A percentile compares a stretch with the other conserved stretches of the same genome.
Conservation (phyloP, 1,140 invertebrate species). For the Eupristina koningsbergeri region DNA sequence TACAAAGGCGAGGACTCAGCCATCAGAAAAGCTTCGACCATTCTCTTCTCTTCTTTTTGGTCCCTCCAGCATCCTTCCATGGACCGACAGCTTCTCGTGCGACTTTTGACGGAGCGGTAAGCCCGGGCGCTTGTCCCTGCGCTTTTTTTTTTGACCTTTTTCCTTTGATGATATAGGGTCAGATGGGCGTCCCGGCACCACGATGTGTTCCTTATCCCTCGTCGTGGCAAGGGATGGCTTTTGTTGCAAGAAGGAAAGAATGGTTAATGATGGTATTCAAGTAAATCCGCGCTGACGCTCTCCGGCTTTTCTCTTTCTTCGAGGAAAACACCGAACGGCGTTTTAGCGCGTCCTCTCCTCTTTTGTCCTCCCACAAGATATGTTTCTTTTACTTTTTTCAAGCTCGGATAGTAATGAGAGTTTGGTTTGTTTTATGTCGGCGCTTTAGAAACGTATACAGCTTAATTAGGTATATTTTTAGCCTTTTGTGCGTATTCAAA, state of each 20-base stretch:
- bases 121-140: no score
- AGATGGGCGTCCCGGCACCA: background rate
- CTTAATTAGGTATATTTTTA: constrained; percentile 8
- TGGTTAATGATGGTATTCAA: background rate
- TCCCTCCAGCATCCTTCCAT: no score
- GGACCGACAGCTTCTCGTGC: background rate
- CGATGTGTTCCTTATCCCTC: background rate
- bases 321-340: background rate
- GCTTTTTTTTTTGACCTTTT: background rate
- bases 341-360: constrained; percentile 4
- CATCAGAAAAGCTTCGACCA: no score
- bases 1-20: background rate
- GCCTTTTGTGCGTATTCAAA: background rate
- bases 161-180: background rate
- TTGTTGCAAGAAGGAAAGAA: background rate
- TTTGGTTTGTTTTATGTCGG: constrained; percentile 26
- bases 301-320: constrained; percentile 14
- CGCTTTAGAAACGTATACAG: background rate
- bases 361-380: background rate
- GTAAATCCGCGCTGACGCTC: background rate
- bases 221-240: background rate
- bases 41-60: no score
- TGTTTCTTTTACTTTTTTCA: constrained; percentile 7
- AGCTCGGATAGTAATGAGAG: background rate
- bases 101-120: background rate